A percentile compares a stretch with the other conserved stretches of the same genome.
These are phyloP conservation scores for Drosophila sechellia DNA, from an alignment of 1,140 invertebrate genomes.

Conservation along the genomic window DNA sequence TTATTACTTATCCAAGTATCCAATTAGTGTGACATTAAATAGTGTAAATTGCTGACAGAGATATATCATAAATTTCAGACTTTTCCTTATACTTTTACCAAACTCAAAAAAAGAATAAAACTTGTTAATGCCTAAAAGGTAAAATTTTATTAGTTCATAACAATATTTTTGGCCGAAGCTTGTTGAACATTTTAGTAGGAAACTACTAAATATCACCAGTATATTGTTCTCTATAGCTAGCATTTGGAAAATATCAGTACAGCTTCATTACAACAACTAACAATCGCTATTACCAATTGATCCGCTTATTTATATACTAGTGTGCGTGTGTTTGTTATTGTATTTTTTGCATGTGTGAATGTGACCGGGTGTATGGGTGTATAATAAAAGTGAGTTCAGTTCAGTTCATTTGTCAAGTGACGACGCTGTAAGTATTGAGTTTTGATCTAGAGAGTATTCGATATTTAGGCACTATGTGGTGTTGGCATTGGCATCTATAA, in stretches of 20 bases:
- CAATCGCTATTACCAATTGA: slow-evolving; percentile 27
- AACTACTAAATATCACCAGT: slow-evolving; percentile 77
- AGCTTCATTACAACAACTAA: slow-evolving; percentile 41
- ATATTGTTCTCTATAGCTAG: slow-evolving; percentile 73
- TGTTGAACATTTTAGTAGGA: slow-evolving; percentile 46
- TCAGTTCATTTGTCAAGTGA: slow-evolving; percentile 31
- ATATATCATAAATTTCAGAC: too few relatives aligned
- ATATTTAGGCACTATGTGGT: slow-evolving; percentile 66
- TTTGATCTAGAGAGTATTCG: slow-evolving; percentile 39
- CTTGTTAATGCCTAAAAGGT: slow-evolving; percentile 25
- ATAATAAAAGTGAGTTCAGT: slow-evolving; percentile 60
- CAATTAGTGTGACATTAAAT: too few relatives aligned
- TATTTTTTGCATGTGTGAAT: not conserved
- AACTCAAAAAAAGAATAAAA: not conserved
- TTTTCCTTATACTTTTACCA: not conserved
- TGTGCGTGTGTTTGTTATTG: slow-evolving; percentile 6
- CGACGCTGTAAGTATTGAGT: slow-evolving; percentile 30
- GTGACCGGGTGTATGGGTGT: slow-evolving; percentile 19
- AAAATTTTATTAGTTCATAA: slow-evolving; percentile 41
- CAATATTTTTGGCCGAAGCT: slow-evolving; percentile 48
- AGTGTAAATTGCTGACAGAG: too few relatives aligned
- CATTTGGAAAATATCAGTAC: slow-evolving; percentile 78
- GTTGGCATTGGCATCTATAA: slow-evolving; percentile 62
- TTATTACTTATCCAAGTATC: too few relatives aligned
- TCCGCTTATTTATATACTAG: slow-evolving; percentile 7